phyloP scores from a whole-genome alignment of 2,888 invertebrate species.

The Nebria salina region DNA sequence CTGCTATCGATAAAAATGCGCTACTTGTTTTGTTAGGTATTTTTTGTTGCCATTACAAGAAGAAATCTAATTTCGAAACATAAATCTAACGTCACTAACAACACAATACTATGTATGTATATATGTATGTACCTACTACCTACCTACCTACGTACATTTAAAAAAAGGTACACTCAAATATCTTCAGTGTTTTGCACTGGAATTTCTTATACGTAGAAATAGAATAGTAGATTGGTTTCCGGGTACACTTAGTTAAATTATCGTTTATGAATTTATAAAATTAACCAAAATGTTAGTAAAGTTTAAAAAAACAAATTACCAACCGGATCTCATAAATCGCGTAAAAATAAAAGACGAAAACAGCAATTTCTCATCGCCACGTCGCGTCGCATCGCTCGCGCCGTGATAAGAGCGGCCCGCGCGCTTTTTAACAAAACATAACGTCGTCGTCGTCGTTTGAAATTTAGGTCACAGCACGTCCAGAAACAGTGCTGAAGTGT shows the following conservation, averaged over 20 bases:
- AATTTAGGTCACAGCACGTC: conserved; percentile 7
- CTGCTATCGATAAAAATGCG: background rate
- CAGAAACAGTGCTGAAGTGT: conserved; percentile 17
- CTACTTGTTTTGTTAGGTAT: background rate
- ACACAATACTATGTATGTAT: no score
- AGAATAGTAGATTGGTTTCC: no score
- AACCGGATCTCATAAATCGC: conserved; percentile 34
- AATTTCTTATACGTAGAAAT: no score
- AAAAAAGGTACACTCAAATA: no score
- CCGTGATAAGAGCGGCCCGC: conserved; percentile 18
- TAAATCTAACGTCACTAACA: background rate
- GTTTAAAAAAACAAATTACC: conserved; percentile 29
- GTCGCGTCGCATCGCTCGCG: background rate
- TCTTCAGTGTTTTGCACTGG: no score
- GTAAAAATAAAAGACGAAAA: conserved; percentile 25
- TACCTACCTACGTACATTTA: no score
- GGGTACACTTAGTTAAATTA: no score
- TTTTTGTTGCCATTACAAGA: background rate
- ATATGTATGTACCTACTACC: no score
- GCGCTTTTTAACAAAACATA: background rate
- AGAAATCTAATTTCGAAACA: background rate
- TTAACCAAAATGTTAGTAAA: background rate
- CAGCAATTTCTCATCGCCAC: conserved; percentile 25
- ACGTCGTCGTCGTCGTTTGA: background rate
- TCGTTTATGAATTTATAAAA: background rate